Conservation (phyloP, 2,888 invertebrate species). For the Coenonympha glycerion region DNA sequence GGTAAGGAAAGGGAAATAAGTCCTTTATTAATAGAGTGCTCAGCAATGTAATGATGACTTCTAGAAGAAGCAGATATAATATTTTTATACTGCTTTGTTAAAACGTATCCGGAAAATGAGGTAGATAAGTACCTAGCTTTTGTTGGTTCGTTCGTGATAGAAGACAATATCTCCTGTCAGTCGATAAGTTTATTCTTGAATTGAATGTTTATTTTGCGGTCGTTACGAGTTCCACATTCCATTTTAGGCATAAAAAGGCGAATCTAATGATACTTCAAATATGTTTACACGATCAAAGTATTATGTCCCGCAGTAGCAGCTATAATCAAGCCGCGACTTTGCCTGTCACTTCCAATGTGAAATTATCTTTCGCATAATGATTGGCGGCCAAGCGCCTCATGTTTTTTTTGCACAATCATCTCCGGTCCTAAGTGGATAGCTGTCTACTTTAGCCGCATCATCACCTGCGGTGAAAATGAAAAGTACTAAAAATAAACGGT, state of each 20-base stretch:
- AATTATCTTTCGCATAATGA: slow-evolving; percentile 45
- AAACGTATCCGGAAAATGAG: not conserved
- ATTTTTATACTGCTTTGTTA: not conserved
- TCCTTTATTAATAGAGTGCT: no score
- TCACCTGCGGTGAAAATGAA: slow-evolving; percentile 26
- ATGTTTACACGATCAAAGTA: no score
- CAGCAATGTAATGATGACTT: no score
- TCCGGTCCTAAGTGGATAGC: slow-evolving; percentile 67
- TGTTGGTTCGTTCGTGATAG: not conserved
- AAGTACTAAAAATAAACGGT: slow-evolving; percentile 27
- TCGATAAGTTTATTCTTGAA: not conserved
- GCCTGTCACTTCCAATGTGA: slow-evolving; percentile 9
- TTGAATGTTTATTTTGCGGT: not conserved
- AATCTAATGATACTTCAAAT: not conserved
- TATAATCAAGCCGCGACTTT: not conserved
- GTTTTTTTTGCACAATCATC: slow-evolving; percentile 53
- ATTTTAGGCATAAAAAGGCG: not conserved
- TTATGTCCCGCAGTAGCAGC: not conserved
- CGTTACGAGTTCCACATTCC: not conserved
- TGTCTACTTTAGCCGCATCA: slow-evolving; percentile 35
- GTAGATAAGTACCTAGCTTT: no score
- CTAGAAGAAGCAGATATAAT: not conserved
- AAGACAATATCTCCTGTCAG: not conserved
- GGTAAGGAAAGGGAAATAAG: no score
- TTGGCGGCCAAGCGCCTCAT: slow-evolving; percentile 20